Base-by-base conservation (phyloP, 2,113 vertebrate species). In the Epinephelus fuscoguttatus region DNA sequence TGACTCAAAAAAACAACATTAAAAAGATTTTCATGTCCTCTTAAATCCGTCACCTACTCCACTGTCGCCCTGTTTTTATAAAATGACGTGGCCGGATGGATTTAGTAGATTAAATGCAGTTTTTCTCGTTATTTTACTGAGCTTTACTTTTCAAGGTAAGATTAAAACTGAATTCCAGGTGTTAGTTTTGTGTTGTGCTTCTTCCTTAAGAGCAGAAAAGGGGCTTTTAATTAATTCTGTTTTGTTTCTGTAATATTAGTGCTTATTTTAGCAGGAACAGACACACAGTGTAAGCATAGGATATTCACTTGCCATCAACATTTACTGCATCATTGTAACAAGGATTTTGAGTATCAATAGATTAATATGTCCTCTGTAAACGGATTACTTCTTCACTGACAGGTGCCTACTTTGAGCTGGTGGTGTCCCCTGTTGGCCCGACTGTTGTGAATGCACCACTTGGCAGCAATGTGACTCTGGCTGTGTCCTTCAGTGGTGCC, bases 381-480 rank as follows among this genome's bases (percentile, higher is more conserved):
- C 17, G 14, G 2, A 42, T 66, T 6, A 4, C 33, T 15, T 66
- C 3, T 13, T 76, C 3, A 19, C 33, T 73, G 12, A 56, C 75
- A 96, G 95, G 89, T 63, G 53, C 40, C 1, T 2, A 47, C 15
- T 85, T 90, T 76, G 0, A 59, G 1, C 87, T 95, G 42, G n/a
- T 69, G 40, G 62, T 95, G 30, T 84, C 59, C 15, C 70, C 91
- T 37, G 67, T 0, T 13, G 84, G 84, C 4, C 75, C 80, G 0
- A 9, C 70, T 2, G 8, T 8, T 10, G 69, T 93, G 63, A 78
- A 83, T 3, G 78, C 82, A 8, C 0, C 76, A 4, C 88, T 68
- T 23, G 94, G 93, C 25, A 82, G 14, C n/a, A 88, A 78, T 0
- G 85, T 94, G 71, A 95, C 93, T 10, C 90, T 96, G 56, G 8